Base-by-base conservation (phyloP, 2,888 invertebrate species). In the Xylocampa areola region DNA sequence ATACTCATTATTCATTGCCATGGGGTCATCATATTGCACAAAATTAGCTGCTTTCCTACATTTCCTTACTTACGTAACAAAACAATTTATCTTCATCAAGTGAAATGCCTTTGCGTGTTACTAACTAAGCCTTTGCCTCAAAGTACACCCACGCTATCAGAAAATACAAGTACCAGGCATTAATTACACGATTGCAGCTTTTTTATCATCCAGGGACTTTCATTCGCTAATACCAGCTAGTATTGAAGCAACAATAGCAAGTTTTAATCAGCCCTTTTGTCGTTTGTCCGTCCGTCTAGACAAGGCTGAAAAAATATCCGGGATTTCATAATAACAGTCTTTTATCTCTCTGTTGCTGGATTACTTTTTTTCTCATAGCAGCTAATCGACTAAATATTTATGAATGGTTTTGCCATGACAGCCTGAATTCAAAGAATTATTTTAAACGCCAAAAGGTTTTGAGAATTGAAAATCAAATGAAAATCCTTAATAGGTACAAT, bases 191-290 rank as follows among this genome's bases (percentile, higher is more conserved):
- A 72, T 67, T 63, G 67, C 53, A 43, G 43, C 61, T 63, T 73
- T 80, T 80, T 75, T 76, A 68, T 66, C 59, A 77, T 53, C 61
- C 49, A 63, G 67, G 61, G 75, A 71, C 61, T 70, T 62, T 62
- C 60, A 72, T 67, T 57, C 67, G 62, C 57, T 77, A 75, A 74
- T 77, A 67, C 53, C 60, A 73, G 72, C 51, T 73, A 64, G 71
- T 71, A 77, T 64, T 78, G 80, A 71, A 77, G 79, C 78, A 82
- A 89, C 89, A 90, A 92, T 89, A 80, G 86, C 81, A 81, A 83
- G 80, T 90, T 92, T 93, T 92, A 93, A 93, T 93, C 90, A 92
- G 85, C 78, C 81, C 84, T 87, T 87, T 91, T 89, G 87, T 88
- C 86, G 84, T 86, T 87, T 85, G 86, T 84, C 82, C 80, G 81